phyloP scores from a whole-genome alignment of 64 coral and sea anemone genomes.

The Trachythela sp. region DNA sequence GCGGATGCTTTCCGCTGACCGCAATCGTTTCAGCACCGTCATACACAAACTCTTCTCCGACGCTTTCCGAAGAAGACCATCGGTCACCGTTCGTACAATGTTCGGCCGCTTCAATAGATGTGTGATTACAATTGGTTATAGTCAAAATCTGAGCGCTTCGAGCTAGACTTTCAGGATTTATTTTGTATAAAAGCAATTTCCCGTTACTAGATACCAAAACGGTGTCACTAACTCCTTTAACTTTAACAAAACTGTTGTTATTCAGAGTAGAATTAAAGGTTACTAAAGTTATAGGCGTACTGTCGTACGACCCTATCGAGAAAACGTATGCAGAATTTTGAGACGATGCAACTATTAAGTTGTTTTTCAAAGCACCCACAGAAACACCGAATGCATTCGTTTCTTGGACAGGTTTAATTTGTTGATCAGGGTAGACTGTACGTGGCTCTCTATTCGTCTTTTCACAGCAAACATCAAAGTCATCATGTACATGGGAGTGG shows the following conservation, averaged over 20 bases:
- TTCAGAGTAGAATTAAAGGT: background rate
- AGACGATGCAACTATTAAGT: background rate
- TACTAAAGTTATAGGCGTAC: background rate
- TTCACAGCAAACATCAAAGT: background rate
- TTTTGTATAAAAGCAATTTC: background rate
- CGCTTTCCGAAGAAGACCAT: slow-evolving; percentile 32
- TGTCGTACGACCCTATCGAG: background rate
- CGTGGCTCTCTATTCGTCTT: background rate
- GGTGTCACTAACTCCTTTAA: background rate
- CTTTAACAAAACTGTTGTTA: background rate
- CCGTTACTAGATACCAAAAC: background rate
- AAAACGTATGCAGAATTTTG: background rate
- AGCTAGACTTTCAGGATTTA: background rate
- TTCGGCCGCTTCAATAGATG: background rate
- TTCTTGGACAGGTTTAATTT: background rate
- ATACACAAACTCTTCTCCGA: background rate
- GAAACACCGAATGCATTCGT: background rate
- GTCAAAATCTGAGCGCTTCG: background rate
- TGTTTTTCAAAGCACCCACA: background rate
- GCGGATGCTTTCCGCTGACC: slow-evolving; percentile 34
- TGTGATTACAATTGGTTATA: background rate
- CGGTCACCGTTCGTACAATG: slow-evolving; percentile 22
- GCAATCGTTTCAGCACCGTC: slow-evolving; percentile 26
- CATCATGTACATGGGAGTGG: background rate
- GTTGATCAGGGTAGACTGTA: background rate